Evolutionary conservation across 2,113 vertebrate species (phyloP).

Genomic region (Emberiza fucata): DNA sequence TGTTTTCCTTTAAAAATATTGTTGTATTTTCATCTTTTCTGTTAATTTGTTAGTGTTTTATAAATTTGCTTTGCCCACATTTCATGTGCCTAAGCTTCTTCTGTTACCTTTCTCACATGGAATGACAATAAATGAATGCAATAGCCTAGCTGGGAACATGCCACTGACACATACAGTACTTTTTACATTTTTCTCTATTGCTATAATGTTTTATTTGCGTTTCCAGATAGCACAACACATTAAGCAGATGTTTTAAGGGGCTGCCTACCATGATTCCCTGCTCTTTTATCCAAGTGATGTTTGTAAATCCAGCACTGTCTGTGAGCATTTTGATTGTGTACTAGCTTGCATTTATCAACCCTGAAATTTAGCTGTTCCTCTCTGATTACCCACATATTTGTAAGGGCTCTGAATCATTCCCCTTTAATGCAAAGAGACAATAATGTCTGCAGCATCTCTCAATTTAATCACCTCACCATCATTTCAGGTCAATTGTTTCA

Average conservation of each 20-base stretch:
- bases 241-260: background rate
- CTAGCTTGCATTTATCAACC: background rate
- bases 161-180: background rate
- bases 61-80: background rate
- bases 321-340: background rate
- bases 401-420: background rate
- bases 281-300: background rate
- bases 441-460: background rate
- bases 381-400: background rate
- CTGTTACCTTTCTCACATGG: background rate
- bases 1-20: background rate
- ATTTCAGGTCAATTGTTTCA: background rate
- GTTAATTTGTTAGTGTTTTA: background rate
- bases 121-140: background rate
- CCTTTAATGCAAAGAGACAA: background rate
- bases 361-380: slow-evolving; percentile 3
- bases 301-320: background rate
- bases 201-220: background rate
- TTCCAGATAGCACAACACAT: background rate
- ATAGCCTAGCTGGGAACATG: background rate
- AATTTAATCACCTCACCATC: background rate
- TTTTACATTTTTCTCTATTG: background rate
- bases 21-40: background rate
- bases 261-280: background rate
- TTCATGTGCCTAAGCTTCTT: background rate